These are phyloP conservation scores for Cirrhinus molitorella DNA, from an alignment of 2,797 vertebrate genomes.

Conservation along the genomic window DNA sequence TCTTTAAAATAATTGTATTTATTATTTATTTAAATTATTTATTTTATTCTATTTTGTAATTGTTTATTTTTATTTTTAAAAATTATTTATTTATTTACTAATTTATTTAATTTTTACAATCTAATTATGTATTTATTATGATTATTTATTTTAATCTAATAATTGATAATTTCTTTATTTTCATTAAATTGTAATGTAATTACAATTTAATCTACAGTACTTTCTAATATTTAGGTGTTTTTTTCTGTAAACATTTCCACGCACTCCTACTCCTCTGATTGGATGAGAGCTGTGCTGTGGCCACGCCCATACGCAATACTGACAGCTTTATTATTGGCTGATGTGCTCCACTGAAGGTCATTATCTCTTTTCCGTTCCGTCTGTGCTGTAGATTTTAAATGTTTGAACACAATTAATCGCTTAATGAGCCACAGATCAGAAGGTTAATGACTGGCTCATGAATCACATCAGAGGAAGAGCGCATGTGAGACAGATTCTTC, in stretches of 20 bases:
- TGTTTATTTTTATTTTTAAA: no score
- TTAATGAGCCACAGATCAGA: slow-evolving; percentile 11
- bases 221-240: not conserved
- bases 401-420: slow-evolving; percentile 8
- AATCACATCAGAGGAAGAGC: not conserved
- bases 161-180: not conserved
- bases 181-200: no score
- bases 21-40: not conserved
- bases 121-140: no score
- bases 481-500: not conserved
- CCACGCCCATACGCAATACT: not conserved
- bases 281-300: not conserved
- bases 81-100: no score
- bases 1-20: not conserved
- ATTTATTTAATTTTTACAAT: no score
- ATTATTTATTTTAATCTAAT: not conserved
- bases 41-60: not conserved
- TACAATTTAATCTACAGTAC: no score
- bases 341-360: not conserved
- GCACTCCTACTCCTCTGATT: not conserved
- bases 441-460: slow-evolving; percentile 5
- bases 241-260: not conserved
- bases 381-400: not conserved
- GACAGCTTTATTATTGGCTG: not conserved
- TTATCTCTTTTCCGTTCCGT: not conserved